Evolutionary conservation across 2,797 vertebrate species (phyloP).

Genomic region (Morus bassanus): DNA sequence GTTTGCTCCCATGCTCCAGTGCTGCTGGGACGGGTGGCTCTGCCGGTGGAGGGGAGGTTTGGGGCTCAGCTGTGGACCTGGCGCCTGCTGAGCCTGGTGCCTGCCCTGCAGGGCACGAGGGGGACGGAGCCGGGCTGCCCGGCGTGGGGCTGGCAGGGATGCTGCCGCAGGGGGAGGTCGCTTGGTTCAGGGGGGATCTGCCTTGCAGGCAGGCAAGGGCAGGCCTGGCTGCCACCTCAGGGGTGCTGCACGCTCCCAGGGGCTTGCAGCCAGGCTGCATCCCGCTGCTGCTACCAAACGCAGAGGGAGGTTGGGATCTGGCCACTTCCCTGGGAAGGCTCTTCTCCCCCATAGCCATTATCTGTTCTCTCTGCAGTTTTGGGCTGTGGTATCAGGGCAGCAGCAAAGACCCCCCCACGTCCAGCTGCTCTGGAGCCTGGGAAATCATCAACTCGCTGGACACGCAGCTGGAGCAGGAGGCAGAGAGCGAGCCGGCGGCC

Average conservation of each 20-base stretch:
- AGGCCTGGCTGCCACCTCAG: background rate
- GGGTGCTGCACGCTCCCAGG: fast-evolving
- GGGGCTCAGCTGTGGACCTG: background rate
- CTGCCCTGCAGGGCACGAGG: fast-evolving
- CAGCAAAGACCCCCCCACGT: conserved; percentile 60
- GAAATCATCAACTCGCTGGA: conserved; percentile 80
- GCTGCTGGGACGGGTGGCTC: background rate
- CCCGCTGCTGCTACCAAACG: background rate
- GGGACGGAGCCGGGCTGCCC: background rate
- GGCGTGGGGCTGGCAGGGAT: background rate
- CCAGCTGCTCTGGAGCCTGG: conserved; percentile 77
- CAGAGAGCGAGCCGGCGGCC: background rate
- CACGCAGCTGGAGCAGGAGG: background rate
- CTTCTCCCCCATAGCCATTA: background rate
- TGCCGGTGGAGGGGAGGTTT: background rate
- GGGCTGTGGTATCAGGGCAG: conserved; percentile 82
- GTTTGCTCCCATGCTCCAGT: conserved; percentile 43
- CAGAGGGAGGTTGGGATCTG: background rate
- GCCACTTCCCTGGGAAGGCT: background rate
- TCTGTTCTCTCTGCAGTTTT: conserved; percentile 79
- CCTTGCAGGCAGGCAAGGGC: background rate
- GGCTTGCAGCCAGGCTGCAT: fast-evolving
- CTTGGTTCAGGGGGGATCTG: background rate
- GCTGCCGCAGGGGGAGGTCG: fast-evolving
- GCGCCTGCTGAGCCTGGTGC: background rate